Evolutionary conservation across 2,888 invertebrate species (phyloP), one percentile per base, ranked within the genome.

Genomic region (Criorhina ranunculi): DNA sequence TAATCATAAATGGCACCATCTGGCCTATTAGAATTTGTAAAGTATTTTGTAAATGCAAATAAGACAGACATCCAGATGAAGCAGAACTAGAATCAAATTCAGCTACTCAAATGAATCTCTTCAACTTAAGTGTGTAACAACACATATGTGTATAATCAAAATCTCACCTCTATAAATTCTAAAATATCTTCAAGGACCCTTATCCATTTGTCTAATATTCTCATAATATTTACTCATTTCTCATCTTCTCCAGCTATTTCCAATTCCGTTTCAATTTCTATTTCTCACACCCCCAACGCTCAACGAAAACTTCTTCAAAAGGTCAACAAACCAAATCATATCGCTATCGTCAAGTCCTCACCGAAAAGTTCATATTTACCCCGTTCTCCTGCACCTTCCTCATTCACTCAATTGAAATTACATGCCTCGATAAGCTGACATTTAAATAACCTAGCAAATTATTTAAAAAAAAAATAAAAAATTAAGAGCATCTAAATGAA

Each of bases 341-440:
- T 24, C 24, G 24, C 24, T 24, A 24, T 24, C 24, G 24, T 24
- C 24, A 24, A 51, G 37, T 55, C 55, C 44, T 17, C 42, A 60
- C 24, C 46, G 9, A 62, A 69, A 83, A 64, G 31, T 53, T 60
- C 49, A 49, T 12, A 57, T 40, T 57, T 31, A 46, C 9, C 3
- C 29, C 24, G 5, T 60, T 12, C 5, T 17, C 33, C 11, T 59
- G 37, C 53, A 49, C 11, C 44, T 46, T 57, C 7, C 37, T 42
- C 60, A n/a, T 57, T 53, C 79, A 70, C 17, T 60, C 78, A 73
- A 70, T 75, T 44, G 57, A 37, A 75, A 75, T 75, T 42, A 75
- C 73, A 85, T 79, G 83, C 83, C 75, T 75, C 73, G 79, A 79
- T 85, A 53, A 59, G 64, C 64, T 55, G 69, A 62, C 79, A 79